Evolutionary conservation across 2,797 vertebrate genomes (phyloP).

Genomic region (Erpetoichthys calabaricus): DNA sequence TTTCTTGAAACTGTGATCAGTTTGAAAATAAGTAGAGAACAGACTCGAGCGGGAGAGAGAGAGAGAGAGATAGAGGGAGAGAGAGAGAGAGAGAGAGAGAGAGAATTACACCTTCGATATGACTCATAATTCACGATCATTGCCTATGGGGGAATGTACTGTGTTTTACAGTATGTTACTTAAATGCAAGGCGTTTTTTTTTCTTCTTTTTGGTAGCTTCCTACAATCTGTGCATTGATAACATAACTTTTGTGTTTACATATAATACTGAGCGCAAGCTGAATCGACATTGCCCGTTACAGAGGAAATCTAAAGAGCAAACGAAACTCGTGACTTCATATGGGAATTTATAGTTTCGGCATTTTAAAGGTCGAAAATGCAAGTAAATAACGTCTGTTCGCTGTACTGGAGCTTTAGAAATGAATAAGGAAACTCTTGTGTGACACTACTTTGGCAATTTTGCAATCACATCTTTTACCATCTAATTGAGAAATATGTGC

Average conservation of each 20-base stretch:
- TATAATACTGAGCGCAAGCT: not conserved
- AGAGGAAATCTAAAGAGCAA: not conserved
- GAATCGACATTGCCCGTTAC: not conserved
- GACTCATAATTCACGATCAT: conserved; percentile 60
- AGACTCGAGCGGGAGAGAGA: conserved; percentile 10
- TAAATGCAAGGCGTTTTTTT: conserved; percentile 31
- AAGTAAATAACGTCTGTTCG: too few species aligned
- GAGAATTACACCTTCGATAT: conserved; percentile 57
- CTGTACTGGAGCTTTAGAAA: too few species aligned
- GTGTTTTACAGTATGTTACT: conserved; percentile 36
- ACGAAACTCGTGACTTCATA: not conserved
- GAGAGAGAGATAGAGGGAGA: conserved; percentile 41
- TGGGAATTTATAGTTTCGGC: not conserved
- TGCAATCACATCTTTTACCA: too few species aligned
- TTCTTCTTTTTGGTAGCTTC: not conserved
- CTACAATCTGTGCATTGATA: conserved; percentile 4
- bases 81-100: conserved; percentile 34
- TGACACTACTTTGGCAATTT: too few species aligned
- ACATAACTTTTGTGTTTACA: not conserved
- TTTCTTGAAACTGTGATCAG: conserved; percentile 43
- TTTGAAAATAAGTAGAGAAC: conserved; percentile 25
- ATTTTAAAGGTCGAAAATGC: not conserved
- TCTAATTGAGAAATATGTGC: too few species aligned
- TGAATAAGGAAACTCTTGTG: too few species aligned
- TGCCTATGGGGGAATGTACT: conserved; percentile 46